phyloP scores from a whole-genome alignment of 1,140 invertebrate species.

The Drosophila sturtevanti region DNA sequence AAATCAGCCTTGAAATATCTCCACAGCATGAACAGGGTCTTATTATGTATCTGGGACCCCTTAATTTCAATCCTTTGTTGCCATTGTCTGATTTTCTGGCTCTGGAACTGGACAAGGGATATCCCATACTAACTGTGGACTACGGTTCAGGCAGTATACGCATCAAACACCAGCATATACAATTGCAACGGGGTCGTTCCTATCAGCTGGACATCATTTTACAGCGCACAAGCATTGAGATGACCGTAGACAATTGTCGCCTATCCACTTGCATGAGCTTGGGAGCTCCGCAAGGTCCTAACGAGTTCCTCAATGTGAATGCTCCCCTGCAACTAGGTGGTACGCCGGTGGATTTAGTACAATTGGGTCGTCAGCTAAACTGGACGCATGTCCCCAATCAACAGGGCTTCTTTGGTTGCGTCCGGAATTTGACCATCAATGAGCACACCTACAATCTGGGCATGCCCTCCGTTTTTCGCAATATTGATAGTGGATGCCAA shows the following conservation, averaged over 20 bases:
- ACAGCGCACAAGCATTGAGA: slow-evolving; percentile 87
- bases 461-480: slow-evolving; percentile 86
- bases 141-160: slow-evolving; percentile 92
- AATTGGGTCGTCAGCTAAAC: slow-evolving; percentile 85
- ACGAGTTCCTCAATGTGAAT: slow-evolving; percentile 93
- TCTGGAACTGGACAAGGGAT: slow-evolving; percentile 93
- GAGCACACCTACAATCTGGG: slow-evolving; percentile 91
- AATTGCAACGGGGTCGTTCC: slow-evolving; percentile 89
- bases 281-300: slow-evolving; percentile 87
- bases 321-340: slow-evolving; percentile 94
- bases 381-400: slow-evolving; percentile 87
- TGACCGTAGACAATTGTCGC: slow-evolving; percentile 90
- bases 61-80: slow-evolving; percentile 85
- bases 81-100: slow-evolving; percentile 93
- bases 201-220: slow-evolving; percentile 93
- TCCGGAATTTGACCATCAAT: slow-evolving; percentile 93
- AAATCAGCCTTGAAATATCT: slow-evolving; percentile 91
- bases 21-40: slow-evolving; percentile 90
- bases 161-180: slow-evolving; percentile 89
- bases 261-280: slow-evolving; percentile 88
- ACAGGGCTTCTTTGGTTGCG: slow-evolving; percentile 91
- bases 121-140: slow-evolving; percentile 92
- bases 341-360: slow-evolving; percentile 85
- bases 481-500: slow-evolving; percentile 88
- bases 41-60: slow-evolving; percentile 95